Conservation (phyloP, 2,113 vertebrate genomes). For the Telmatochromis bifrenatus region DNA sequence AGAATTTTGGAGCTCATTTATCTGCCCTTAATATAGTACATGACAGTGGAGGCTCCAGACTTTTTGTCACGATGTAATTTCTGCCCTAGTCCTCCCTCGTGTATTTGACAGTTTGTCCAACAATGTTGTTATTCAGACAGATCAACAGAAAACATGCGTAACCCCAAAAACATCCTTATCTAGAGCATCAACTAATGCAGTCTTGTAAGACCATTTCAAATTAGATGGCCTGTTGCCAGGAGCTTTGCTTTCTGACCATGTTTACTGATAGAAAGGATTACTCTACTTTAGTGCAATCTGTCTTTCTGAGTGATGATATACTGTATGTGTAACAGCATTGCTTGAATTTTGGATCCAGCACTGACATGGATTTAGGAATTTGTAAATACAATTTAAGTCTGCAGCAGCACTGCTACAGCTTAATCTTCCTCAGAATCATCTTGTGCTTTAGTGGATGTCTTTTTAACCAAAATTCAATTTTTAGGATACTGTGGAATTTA, state of each 20-base stretch:
- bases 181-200: constrained; percentile 11
- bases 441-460: neutral
- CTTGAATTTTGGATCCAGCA: neutral
- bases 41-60: neutral
- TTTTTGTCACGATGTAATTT: neutral
- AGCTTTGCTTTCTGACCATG: constrained; percentile 4
- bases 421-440: neutral
- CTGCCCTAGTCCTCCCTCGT: neutral
- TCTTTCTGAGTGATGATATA: neutral
- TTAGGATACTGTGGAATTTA: neutral
- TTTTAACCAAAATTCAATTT: neutral
- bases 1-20: neutral
- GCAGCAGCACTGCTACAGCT: neutral
- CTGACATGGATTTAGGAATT: neutral
- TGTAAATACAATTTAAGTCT: neutral
- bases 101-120: neutral
- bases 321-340: neutral
- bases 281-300: constrained; percentile 27
- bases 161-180: constrained; percentile 8
- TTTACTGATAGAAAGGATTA: constrained; percentile 44
- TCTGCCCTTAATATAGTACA: neutral
- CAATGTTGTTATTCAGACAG: neutral
- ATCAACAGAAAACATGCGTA: neutral
- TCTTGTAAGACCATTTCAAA: constrained; percentile 16
- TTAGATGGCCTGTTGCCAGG: constrained; percentile 53